A percentile compares a stretch with the other conserved stretches of the same genome.
Conservation (phyloP, 2,888 invertebrate genomes). For the Chalcosyrphus nemorum region DNA sequence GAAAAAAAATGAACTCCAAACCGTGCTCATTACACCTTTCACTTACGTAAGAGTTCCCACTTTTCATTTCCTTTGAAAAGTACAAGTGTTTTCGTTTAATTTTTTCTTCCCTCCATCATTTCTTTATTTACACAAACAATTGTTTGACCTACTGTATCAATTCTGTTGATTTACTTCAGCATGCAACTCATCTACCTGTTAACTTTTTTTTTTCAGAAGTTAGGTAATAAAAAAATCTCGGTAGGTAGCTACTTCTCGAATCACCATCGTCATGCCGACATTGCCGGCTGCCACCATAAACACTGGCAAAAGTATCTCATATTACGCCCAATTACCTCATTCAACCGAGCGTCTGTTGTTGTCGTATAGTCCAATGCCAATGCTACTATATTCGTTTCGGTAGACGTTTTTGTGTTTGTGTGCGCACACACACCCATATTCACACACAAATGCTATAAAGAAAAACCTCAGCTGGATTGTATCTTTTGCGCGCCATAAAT, state of each 20-base stretch:
- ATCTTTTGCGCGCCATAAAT: background rate
- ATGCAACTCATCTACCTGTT: background rate
- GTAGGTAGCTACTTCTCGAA: background rate
- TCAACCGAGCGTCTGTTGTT: background rate
- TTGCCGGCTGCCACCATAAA: background rate
- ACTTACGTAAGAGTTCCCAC: no score
- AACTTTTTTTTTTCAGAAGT: no score
- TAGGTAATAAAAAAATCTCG: background rate
- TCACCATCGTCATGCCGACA: background rate
- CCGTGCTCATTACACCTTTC: no score
- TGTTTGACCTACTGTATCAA: slow-evolving; percentile 1
- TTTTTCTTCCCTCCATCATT: no score
- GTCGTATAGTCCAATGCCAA: slow-evolving; percentile 61
- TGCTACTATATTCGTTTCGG: slow-evolving; percentile 41
- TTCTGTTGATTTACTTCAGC: background rate
- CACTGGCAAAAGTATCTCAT: slow-evolving; percentile 26
- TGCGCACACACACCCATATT: slow-evolving; percentile 36
- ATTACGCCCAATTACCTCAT: slow-evolving; percentile 56
- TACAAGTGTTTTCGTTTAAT: no score
- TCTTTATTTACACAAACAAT: background rate
- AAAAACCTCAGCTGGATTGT: background rate
- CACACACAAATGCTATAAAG: slow-evolving; percentile 8
- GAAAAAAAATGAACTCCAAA: no score
- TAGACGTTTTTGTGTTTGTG: slow-evolving; percentile 7
- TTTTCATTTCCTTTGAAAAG: no score